These are phyloP conservation scores for Rhodophaea formosa DNA, from an alignment of 2,888 invertebrate genomes.

Conservation along the genomic window DNA sequence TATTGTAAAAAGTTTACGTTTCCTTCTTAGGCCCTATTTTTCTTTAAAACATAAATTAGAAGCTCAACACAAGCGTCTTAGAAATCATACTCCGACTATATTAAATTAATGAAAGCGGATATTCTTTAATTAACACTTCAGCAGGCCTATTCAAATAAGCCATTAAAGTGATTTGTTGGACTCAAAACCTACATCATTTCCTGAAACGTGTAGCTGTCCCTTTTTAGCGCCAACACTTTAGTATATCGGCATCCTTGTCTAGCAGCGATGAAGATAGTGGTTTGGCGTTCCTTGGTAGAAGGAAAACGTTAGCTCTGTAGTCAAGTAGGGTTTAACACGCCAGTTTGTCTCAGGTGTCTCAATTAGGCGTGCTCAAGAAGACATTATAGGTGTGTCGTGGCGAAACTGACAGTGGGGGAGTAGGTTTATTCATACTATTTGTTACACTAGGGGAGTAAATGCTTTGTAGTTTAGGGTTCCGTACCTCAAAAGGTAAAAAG, in stretches of 20 bases:
- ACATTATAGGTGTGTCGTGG: too few relatives aligned
- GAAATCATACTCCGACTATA: neutral
- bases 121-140: neutral
- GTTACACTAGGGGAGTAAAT: too few relatives aligned
- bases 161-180: neutral
- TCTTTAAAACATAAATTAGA: too few relatives aligned
- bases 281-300: neutral
- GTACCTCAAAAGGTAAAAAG: too few relatives aligned
- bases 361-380: neutral
- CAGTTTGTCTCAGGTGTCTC: slow-evolving; percentile 4
- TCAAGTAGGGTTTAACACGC: neutral
- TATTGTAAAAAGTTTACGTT: too few relatives aligned
- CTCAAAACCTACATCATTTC: neutral
- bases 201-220: neutral
- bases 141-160: neutral
- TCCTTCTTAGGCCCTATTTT: too few relatives aligned
- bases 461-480: too few relatives aligned
- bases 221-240: neutral
- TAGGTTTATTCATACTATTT: too few relatives aligned
- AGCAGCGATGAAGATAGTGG: neutral
- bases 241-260: neutral
- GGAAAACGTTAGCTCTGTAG: neutral
- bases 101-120: neutral
- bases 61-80: too few relatives aligned
- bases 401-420: too few relatives aligned